Evolutionary conservation across 1,140 invertebrate species (phyloP), one percentile per base, ranked within the genome.

Genomic region (Prorops nasuta): DNA sequence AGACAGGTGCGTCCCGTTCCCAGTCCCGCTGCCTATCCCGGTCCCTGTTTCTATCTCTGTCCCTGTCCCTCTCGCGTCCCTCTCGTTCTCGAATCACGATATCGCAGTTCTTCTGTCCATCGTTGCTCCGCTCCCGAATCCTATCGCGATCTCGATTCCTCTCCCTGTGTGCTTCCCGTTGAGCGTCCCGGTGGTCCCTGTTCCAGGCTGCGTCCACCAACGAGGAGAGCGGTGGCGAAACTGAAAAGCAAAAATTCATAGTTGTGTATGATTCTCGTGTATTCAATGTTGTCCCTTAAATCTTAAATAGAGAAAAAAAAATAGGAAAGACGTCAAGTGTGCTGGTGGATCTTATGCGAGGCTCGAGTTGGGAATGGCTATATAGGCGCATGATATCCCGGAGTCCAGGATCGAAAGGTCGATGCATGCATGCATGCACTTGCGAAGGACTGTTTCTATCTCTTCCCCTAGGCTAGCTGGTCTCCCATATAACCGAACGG

Each of bases 1-100:
- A 75, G 43, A 68, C 60, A 34, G 72, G 64, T 44, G 69, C 55
- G 37, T 74, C 72, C 20, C 70, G 63, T 38, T 74, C 68, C 31
- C 72, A 58, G 14, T 74, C 67, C 31, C 71, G 56, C 19, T 71
- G 63, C 14, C 71, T 50, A 8, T 73, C 66, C 48, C 71, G 54
- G 34, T 75, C 67, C 15, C 71, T 50, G 12, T 74, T 64, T 19
- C 71, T 50, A 22, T 75, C 69, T 6, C 64, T 55, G 21, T 66
- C 62, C 41, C 67, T 63, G 32, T 60, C 50, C 15, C 60, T 50
- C 28, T 67, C 66, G 41, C 64, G 56, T 40, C 48, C 47, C 37
- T 70, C 71, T 52, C 66, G 63, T 21, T 69, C 68, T 35, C 68
- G 58, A 31, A 49, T 53, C 28, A 40, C 52, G 15, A 60, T 40